Evolutionary conservation across 92 coral and sea anemone genomes (phyloP).

Genomic region (Parazoanthus swiftii): DNA sequence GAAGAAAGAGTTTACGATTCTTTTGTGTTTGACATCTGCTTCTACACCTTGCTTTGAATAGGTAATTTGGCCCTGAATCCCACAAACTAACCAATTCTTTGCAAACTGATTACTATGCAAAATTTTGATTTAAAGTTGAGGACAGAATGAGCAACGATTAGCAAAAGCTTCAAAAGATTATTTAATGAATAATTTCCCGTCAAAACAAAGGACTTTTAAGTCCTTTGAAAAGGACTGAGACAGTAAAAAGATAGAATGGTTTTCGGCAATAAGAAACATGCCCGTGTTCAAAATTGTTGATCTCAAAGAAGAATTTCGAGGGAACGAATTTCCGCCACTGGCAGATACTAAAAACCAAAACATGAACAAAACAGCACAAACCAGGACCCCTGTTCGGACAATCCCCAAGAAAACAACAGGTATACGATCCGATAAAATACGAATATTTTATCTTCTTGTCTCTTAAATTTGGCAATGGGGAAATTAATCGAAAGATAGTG

Average conservation of each 20-base stretch:
- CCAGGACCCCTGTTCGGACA: neutral
- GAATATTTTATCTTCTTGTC: neutral
- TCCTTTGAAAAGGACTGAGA: too few species aligned
- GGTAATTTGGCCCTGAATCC: too few species aligned
- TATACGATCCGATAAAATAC: neutral
- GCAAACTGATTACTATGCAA: too few species aligned
- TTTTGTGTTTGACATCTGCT: too few species aligned
- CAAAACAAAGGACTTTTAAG: neutral
- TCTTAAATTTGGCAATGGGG: neutral
- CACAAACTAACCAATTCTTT: too few species aligned
- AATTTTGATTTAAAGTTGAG: too few species aligned
- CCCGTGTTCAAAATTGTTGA: slow-evolving; percentile 9
- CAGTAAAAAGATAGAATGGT: neutral
- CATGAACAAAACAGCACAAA: neutral
- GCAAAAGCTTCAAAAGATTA: too few species aligned
- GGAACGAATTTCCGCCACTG: neutral
- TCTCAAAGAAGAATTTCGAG: neutral
- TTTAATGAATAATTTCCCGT: neutral
- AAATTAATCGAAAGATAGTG: neutral
- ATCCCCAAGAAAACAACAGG: neutral
- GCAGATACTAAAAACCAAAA: neutral
- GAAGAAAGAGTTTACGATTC: too few species aligned
- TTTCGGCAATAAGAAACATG: neutral
- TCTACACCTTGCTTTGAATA: too few species aligned
- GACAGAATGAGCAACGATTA: too few species aligned